phyloP scores from a whole-genome alignment of 2,797 vertebrate species.

The Megalops cyprinoides region DNA sequence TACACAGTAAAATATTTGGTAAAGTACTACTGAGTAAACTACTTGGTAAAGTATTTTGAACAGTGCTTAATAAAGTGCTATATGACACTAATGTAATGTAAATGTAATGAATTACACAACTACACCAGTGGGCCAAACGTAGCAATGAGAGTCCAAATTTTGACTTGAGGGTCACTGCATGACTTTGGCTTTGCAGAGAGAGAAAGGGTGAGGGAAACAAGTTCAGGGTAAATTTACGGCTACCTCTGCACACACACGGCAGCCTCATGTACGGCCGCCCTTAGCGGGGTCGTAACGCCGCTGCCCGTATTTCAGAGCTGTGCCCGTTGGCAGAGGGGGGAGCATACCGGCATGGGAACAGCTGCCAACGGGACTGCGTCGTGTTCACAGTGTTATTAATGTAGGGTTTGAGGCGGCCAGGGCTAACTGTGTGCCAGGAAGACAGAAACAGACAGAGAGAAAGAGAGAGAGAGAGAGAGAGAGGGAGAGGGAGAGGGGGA shows the following conservation, averaged over 20 bases:
- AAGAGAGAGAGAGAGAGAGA: too few relatives aligned
- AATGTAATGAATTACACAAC: too few relatives aligned
- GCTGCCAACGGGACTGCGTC: not conserved
- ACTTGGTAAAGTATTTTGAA: too few relatives aligned
- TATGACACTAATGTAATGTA: too few relatives aligned
- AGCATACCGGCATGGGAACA: not conserved
- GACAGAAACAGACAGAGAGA: not conserved
- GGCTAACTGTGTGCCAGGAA: not conserved
- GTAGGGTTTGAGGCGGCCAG: not conserved
- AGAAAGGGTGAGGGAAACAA: not conserved
- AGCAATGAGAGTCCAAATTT: too few relatives aligned
- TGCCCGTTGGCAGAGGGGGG: not conserved
- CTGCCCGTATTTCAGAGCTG: not conserved
- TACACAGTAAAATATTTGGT: too few relatives aligned
- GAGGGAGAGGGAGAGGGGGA: too few relatives aligned
- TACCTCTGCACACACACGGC: too few relatives aligned
- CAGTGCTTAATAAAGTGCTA: too few relatives aligned
- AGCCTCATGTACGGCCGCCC: not conserved
- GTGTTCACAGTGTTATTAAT: not conserved
- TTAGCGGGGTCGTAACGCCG: not conserved
- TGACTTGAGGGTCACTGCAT: too few relatives aligned
- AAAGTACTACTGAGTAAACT: too few relatives aligned
- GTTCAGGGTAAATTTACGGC: constrained; percentile 6
- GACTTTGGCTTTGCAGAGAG: not conserved
- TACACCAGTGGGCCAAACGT: too few relatives aligned